Evolutionary conservation across 2,797 vertebrate species (phyloP), one percentile per base, ranked within the genome.

Genomic region (Poliocrania exsul): DNA sequence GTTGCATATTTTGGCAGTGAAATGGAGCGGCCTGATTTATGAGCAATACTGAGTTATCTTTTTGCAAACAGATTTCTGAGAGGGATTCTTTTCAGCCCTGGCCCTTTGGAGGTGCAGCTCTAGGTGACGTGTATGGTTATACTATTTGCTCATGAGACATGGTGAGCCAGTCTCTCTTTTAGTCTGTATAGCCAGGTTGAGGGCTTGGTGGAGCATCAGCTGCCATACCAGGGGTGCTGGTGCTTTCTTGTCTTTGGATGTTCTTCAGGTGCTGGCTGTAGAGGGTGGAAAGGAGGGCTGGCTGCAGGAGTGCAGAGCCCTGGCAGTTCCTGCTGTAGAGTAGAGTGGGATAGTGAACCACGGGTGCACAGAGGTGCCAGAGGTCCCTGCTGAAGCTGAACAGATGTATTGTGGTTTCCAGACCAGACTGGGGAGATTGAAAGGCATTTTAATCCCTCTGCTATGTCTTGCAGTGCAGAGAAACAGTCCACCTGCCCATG

Each of bases 1-100:
- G 82, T 93, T 66, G 69, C 96, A 72, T 95, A 50, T 79, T 93
- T 97, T 97, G 97, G 97, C 97, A 97, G 78, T 51, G 85, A 95
- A 94, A 79, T 28, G 3, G 74, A 86, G 65, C 78, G 74, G 64
- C 93, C 83, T 96, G 96, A 97, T 97, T 97, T 97, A 96, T 61
- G 53, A 97, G 93, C 91, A 96, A 95, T 81, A 90, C 73, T 4
- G 23, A 97, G 85, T 90, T 97, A 93, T 97, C 96, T 94, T 96
- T 94, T 92, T 93, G 90, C 95, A 93, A 95, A 95, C 90, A 87
- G 86, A 80, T 93, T 95, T 96, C 90, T 91, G 73, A 92, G 83
- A 81, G 60, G 56, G 78, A 23, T 81, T 88, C 75, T 77, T 67
- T 70, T 66, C 51, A 89, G 44, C 81, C 91, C 47, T 8, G 91